A percentile compares a stretch with the other conserved stretches of the same genome.
These are phyloP conservation scores for Ceriagrion tenellum DNA, from an alignment of 2,888 invertebrate genomes.

Conservation along the genomic window DNA sequence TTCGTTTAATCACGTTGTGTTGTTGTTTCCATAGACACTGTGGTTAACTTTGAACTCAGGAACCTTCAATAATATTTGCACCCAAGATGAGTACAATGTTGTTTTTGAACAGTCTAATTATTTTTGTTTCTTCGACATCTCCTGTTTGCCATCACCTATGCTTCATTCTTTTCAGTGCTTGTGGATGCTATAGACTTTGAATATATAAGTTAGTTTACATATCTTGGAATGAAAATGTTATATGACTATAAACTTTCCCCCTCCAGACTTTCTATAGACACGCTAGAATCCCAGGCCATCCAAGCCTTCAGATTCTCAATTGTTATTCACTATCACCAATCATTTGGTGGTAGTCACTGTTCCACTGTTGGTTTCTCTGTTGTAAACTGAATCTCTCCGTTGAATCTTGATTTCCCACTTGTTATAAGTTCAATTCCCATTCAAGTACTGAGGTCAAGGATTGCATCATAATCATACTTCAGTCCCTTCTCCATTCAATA, in stretches of 20 bases:
- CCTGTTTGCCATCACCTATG: neutral
- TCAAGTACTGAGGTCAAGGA: neutral
- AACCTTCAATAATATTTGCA: conserved; percentile 47
- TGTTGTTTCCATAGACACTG: conserved; percentile 37
- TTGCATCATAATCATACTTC: neutral
- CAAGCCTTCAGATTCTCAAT: neutral
- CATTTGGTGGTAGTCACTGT: neutral
- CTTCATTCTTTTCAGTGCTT: neutral
- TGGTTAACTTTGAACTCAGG: conserved; percentile 60
- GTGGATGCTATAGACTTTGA: neutral
- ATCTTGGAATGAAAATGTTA: conserved; percentile 25
- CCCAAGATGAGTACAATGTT: conserved; percentile 52
- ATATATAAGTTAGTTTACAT: conserved; percentile 33
- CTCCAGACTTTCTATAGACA: neutral
- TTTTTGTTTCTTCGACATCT: conserved; percentile 31
- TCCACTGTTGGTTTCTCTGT: neutral
- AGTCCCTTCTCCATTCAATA: neutral
- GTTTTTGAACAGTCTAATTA: conserved; percentile 45
- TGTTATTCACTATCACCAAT: neutral
- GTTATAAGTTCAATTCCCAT: neutral
- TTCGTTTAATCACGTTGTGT: conserved; percentile 43
- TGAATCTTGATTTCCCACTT: neutral
- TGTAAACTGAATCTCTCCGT: conserved; percentile 4
- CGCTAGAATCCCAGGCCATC: neutral
- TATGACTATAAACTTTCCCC: neutral